phyloP scores from a whole-genome alignment of 2,797 vertebrate species.

The Darevskia mixta region DNA sequence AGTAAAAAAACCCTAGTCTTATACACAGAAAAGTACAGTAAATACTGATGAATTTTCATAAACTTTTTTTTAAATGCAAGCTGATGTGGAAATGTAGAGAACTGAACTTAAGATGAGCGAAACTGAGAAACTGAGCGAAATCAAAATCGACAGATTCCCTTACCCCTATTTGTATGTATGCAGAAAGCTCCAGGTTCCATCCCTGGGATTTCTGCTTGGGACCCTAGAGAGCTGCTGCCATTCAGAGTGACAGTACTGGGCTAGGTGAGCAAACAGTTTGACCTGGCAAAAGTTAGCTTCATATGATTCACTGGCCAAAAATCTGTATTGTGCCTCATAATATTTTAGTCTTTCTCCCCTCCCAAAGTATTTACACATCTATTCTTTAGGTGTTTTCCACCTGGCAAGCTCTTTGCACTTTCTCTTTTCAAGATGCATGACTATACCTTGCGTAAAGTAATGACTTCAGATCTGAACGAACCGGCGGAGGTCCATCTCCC shows the following conservation, averaged over 20 bases:
- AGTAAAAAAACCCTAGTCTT: too few relatives aligned
- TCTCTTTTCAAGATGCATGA: constrained; percentile 68
- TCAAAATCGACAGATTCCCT: too few relatives aligned
- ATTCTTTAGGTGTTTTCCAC: neutral
- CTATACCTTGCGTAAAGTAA: constrained; percentile 73
- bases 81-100: too few relatives aligned
- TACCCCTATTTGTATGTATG: too few relatives aligned
- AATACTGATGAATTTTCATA: too few relatives aligned
- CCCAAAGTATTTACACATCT: neutral
- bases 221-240: neutral
- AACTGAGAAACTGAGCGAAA: too few relatives aligned
- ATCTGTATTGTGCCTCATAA: neutral
- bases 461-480: constrained; percentile 66
- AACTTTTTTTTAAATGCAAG: too few relatives aligned
- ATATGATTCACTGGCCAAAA: neutral
- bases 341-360: neutral
- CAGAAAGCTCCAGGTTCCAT: too few relatives aligned
- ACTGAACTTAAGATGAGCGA: too few relatives aligned
- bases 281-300: neutral
- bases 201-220: neutral
- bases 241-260: neutral
- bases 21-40: too few relatives aligned
- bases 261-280: neutral
- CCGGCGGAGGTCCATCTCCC: constrained; percentile 70
- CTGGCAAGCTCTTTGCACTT: constrained; percentile 4